These are phyloP conservation scores for Polylopha cassiicola DNA, from an alignment of 2,888 invertebrate species.

Conservation along the genomic window DNA sequence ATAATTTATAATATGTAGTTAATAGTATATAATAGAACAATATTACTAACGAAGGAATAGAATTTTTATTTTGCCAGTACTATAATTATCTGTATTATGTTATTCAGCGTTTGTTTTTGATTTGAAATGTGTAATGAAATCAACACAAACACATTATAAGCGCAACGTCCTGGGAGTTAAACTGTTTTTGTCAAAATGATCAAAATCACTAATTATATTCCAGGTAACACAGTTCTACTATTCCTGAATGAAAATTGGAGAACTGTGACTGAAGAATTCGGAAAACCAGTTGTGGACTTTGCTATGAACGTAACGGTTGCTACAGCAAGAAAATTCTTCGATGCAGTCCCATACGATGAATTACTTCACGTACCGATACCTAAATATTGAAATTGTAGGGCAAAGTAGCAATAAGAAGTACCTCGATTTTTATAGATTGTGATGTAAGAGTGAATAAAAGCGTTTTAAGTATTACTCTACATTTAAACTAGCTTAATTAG, in stretches of 20 bases:
- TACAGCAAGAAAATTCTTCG: conserved; percentile 66
- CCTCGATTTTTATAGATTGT: not conserved
- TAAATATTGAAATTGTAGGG: conserved; percentile 42
- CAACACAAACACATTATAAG: not conserved
- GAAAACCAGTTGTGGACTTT: conserved; percentile 67
- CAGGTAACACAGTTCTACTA: conserved; percentile 67
- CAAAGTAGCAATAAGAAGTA: not conserved
- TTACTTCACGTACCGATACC: conserved; percentile 64
- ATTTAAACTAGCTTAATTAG: too few relatives aligned
- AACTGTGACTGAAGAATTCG: conserved; percentile 68
- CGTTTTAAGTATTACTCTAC: conserved; percentile 5
- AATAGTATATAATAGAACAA: too few relatives aligned
- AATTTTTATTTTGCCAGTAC: too few relatives aligned
- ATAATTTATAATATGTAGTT: too few relatives aligned
- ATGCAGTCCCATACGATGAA: conserved; percentile 67
- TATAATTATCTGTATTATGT: too few relatives aligned
- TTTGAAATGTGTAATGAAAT: too few relatives aligned
- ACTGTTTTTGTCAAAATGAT: not conserved
- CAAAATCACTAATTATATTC: conserved; percentile 27
- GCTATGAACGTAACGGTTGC: conserved; percentile 64
- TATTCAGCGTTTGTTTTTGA: too few relatives aligned
- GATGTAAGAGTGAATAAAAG: not conserved
- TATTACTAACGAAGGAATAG: too few relatives aligned
- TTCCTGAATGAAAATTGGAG: conserved; percentile 72
- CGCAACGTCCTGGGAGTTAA: too few relatives aligned